Evolutionary conservation across 2,888 invertebrate species (phyloP).

Genomic region (Drepana falcataria): DNA sequence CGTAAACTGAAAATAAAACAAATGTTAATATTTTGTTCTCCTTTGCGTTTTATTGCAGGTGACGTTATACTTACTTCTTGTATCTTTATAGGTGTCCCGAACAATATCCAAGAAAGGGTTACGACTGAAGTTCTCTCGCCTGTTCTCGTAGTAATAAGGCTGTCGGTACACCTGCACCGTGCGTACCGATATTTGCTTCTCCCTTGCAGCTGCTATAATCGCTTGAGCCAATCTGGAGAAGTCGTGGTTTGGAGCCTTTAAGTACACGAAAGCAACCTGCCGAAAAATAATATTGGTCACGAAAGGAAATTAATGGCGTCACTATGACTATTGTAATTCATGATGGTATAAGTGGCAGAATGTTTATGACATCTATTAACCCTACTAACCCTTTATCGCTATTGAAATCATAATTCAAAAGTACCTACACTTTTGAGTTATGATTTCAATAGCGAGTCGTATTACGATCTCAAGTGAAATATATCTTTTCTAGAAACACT

Average conservation of each 20-base stretch:
- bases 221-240: constrained; percentile 88
- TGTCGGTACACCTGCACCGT: constrained; percentile 66
- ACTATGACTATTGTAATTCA: background rate
- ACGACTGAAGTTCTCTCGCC: constrained; percentile 84
- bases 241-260: constrained; percentile 86
- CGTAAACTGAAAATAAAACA: constrained; percentile 85
- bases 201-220: constrained; percentile 84
- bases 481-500: too few species aligned
- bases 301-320: background rate
- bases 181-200: constrained; percentile 85
- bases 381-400: too few species aligned
- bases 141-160: constrained; percentile 82
- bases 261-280: constrained; percentile 90
- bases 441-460: too few species aligned
- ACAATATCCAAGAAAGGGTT: constrained; percentile 93
- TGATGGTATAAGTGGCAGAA: too few species aligned
- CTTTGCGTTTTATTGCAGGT: background rate
- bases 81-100: constrained; percentile 87
- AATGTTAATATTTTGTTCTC: background rate
- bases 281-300: background rate
- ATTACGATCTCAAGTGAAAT: too few species aligned
- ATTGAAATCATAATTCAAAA: too few species aligned
- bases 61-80: constrained; percentile 85
- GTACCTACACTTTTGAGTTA: too few species aligned
- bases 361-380: too few species aligned